A percentile compares a stretch with the other conserved stretches of the same genome.
Conservation (phyloP, 2,113 vertebrate species). For the Cephalopterus ornatus region DNA sequence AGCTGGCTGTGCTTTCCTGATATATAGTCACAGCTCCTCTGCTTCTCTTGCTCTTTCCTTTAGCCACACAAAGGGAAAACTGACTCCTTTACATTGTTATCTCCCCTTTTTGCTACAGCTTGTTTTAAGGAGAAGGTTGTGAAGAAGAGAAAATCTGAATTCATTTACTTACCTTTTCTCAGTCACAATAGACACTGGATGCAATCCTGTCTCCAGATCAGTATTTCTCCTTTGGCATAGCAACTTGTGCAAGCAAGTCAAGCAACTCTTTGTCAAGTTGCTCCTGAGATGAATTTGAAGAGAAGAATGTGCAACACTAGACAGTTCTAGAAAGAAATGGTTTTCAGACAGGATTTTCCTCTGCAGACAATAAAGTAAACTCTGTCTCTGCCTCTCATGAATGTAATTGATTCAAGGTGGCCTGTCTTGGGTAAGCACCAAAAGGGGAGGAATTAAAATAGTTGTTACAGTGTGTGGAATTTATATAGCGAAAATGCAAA, state of each 20-base stretch:
- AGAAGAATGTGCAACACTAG: neutral
- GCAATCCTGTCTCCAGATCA: neutral
- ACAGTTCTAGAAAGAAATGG: neutral
- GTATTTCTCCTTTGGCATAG: neutral
- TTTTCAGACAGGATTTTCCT: neutral
- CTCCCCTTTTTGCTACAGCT: neutral
- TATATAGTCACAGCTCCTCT: neutral
- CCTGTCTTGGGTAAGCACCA: neutral
- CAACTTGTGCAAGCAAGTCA: neutral
- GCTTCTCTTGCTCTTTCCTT: neutral
- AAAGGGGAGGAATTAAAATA: neutral
- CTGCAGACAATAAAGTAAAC: conserved; percentile 22
- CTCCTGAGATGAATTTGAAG: neutral
- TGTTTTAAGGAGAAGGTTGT: neutral
- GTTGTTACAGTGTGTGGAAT: neutral
- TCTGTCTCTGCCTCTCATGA: neutral
- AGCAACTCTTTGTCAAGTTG: neutral
- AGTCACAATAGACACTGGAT: neutral
- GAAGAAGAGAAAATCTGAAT: neutral
- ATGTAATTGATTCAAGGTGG: conserved; percentile 46
- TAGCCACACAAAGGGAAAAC: neutral
- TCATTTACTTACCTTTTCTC: neutral
- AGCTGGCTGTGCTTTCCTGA: neutral
- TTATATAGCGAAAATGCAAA: neutral
- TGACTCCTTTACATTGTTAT: neutral